Percentiles rank a stretch among this genome's conserved stretches.
These are phyloP conservation scores for Paguma larvata DNA, from an alignment of 2,797 vertebrate genomes.

Conservation along the genomic window DNA sequence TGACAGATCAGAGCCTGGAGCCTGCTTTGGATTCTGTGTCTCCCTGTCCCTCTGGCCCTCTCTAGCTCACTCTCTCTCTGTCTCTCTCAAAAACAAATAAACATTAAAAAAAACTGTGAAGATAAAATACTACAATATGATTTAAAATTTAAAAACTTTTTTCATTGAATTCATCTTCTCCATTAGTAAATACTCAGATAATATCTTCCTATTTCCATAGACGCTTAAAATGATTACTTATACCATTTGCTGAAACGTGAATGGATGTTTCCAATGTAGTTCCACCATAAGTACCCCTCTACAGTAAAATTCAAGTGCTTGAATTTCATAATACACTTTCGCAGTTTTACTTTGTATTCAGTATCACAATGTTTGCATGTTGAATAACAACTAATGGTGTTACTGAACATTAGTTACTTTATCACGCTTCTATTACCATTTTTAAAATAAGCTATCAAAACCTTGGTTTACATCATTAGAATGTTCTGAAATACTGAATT, in stretches of 20 bases:
- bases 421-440: background rate
- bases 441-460: background rate
- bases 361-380: background rate
- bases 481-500: background rate
- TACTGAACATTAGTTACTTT: background rate
- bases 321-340: background rate
- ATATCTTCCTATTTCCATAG: background rate
- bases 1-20: too few species aligned
- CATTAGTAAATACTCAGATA: background rate
- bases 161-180: background rate
- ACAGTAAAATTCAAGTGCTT: background rate
- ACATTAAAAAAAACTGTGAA: background rate
- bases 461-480: background rate
- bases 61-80: too few species aligned
- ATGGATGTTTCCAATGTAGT: background rate
- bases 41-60: too few species aligned
- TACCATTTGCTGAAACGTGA: background rate
- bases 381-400: background rate
- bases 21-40: too few species aligned
- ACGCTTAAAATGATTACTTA: background rate
- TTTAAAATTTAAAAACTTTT: slow-evolving; percentile 1
- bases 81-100: too few species aligned
- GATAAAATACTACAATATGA: background rate
- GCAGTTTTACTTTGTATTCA: background rate
- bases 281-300: background rate